These are phyloP conservation scores for Sceloporus tristichus DNA, from an alignment of 2,113 vertebrate genomes.

Conservation along the genomic window DNA sequence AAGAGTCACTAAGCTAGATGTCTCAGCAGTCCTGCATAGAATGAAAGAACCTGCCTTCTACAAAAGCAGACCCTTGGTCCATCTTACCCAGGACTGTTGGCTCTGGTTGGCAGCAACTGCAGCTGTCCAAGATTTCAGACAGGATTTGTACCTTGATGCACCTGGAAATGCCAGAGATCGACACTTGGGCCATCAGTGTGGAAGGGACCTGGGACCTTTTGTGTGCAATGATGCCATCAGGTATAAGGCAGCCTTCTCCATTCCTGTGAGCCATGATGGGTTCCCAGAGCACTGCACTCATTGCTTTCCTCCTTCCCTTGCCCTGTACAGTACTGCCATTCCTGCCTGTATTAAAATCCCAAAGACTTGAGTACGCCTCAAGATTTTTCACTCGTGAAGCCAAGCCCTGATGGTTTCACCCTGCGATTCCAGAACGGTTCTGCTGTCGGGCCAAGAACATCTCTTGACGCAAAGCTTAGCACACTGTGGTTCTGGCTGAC, in stretches of 20 bases:
- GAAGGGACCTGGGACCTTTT: too few species aligned
- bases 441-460: not conserved
- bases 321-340: not conserved
- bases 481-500: not conserved
- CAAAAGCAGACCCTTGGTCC: too few species aligned
- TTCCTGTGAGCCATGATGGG: not conserved
- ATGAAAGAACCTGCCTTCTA: too few species aligned
- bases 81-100: too few species aligned
- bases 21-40: too few species aligned
- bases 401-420: not conserved
- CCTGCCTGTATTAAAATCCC: not conserved
- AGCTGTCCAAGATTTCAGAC: too few species aligned
- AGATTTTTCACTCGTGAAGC: not conserved
- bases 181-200: too few species aligned
- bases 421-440: not conserved
- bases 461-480: conserved; percentile 16
- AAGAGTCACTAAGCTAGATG: too few species aligned
- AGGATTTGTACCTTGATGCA: too few species aligned
- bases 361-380: not conserved
- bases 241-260: not conserved
- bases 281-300: not conserved
- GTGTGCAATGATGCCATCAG: not conserved
- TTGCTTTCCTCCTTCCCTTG: not conserved
- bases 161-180: too few species aligned
- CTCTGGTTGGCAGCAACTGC: too few species aligned